A percentile compares a stretch with the other conserved stretches of the same genome.
Conservation (phyloP, 2,888 invertebrate species). For the Diogma glabrata region DNA sequence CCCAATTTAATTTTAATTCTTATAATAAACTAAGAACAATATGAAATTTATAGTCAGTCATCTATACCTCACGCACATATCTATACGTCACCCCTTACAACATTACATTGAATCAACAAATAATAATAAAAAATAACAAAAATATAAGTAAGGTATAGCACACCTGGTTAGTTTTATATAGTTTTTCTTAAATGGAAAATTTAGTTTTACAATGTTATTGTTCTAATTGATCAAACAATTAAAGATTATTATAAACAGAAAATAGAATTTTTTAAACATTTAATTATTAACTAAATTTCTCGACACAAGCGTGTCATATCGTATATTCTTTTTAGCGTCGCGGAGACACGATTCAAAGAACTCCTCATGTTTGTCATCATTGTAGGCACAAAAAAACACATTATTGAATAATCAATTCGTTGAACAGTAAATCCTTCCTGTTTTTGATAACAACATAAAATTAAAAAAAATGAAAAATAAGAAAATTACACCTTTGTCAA, state of each 20-base stretch:
- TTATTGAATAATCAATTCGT: neutral
- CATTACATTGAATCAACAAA: too few species aligned
- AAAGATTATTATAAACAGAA: neutral
- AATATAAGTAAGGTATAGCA: constrained; percentile 6
- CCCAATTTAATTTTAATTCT: too few species aligned
- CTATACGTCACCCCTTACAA: constrained; percentile 6
- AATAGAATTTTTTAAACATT: too few species aligned
- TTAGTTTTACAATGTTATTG: neutral
- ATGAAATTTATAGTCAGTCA: too few species aligned
- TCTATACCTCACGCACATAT: too few species aligned
- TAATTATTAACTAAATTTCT: constrained; percentile 5
- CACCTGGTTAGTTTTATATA: neutral
- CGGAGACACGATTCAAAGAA: constrained; percentile 7
- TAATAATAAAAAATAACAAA: too few species aligned
- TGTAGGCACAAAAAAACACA: too few species aligned
- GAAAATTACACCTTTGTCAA: constrained; percentile 9
- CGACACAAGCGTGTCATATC: neutral
- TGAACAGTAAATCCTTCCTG: constrained; percentile 9
- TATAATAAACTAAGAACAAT: too few species aligned
- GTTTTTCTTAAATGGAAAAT: neutral
- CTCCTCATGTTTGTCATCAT: neutral
- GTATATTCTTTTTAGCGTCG: neutral
- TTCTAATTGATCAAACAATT: constrained; percentile 7
- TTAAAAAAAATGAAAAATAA: constrained; percentile 6
- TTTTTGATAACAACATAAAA: neutral